Evolutionary conservation across 2,113 vertebrate species (phyloP).

Genomic region (Promerops cafer): DNA sequence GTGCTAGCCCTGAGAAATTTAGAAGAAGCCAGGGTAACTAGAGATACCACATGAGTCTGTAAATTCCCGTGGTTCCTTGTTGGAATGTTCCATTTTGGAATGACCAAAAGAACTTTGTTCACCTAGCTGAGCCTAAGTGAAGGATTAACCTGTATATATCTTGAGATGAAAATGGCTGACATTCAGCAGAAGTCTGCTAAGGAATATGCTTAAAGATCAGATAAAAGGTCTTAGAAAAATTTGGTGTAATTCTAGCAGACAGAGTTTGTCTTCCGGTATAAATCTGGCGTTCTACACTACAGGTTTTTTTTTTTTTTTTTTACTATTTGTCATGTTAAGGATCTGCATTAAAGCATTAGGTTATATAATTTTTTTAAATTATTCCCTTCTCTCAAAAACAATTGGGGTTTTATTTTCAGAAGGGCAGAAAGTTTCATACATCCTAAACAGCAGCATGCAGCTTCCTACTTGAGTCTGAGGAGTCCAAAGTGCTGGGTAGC

Average conservation of each 20-base stretch:
- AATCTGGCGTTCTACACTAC: not conserved
- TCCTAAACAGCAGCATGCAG: not conserved
- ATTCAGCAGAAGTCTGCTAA: not conserved
- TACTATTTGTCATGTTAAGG: not conserved
- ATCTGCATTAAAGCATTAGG: not conserved
- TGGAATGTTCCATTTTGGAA: not conserved
- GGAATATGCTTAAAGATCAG: not conserved
- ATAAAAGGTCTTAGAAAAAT: not conserved
- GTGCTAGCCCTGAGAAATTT: not conserved
- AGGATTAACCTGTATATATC: not conserved
- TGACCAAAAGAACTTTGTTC: not conserved
- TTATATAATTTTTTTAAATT: not conserved
- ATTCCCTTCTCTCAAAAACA: not conserved
- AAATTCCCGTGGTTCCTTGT: not conserved
- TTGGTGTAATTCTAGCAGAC: not conserved
- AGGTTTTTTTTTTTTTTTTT: not conserved
- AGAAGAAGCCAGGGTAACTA: not conserved
- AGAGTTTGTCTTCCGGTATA: not conserved
- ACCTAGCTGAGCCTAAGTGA: not conserved
- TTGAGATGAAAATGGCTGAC: not conserved
- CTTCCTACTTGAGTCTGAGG: not conserved
- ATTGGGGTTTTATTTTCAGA: not conserved
- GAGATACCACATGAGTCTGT: not conserved
- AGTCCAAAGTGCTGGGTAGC: not conserved
- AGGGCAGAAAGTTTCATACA: not conserved